Evolutionary conservation across 2,797 vertebrate genomes (phyloP), one percentile per base, ranked within the genome.

Genomic region (Luscinia megarhynchos): DNA sequence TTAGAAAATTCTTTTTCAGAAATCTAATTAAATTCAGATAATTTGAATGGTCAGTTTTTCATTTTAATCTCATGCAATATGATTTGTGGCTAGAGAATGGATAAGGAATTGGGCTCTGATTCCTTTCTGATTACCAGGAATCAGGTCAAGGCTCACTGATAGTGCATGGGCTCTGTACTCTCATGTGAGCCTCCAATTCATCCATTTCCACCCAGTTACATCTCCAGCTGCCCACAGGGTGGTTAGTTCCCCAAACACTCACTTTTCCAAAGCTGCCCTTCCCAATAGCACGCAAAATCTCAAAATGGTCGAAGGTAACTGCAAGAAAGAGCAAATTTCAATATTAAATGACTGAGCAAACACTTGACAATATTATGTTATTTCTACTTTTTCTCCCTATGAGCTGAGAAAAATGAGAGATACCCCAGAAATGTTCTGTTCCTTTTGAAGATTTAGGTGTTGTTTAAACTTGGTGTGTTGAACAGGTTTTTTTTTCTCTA

Each of bases 191-290:
- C 54, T 73, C 36, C 51, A 41, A 22, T 10, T 57, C 2, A 1
- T 29, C 79, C 61, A 15, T 57, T 76, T 82, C 77, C 80, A 46
- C 24, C 27, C 77, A 77, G 24, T 24, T 36, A 46, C 45, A 13
- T 40, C 76, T 78, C 50, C 70, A 87, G 64, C 61, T 58, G 30
- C 51, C n/a, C 63, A 53, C 20, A 29, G 0, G 1, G 26, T 29
- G 36, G 22, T 85, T 32, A 74, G 26, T 26, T 88, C 64, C 63
- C 29, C n/a, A 59, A 82, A 80, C 23, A 95, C 98, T 98, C 96
- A 99, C 99, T 98, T 99, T 99, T 92, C 99, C 99, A 17, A 99
- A 99, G 96, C 99, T 99, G 91, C 99, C 99, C 97, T 99, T 99
- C 83, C 99, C 99, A 87, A 99, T 99, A 58, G 99, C 99, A 96